Evolutionary conservation across 92 coral and sea anemone genomes (phyloP).

Genomic region (Pocillopora meandrina): DNA sequence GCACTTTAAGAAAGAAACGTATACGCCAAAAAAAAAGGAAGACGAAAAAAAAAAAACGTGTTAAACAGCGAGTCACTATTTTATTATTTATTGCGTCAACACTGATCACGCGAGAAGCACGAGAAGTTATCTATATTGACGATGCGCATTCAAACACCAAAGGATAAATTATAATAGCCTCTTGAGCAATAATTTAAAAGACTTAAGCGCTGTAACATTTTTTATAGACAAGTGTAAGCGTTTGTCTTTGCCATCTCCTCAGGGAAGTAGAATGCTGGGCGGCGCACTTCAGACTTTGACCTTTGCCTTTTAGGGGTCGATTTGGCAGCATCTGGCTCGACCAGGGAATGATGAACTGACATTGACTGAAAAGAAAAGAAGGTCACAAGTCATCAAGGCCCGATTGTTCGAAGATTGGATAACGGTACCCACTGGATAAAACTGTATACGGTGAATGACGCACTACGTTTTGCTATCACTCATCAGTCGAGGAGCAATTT

Average conservation of each 20-base stretch:
- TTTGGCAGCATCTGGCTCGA: constrained; percentile 15
- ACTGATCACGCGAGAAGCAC: background rate
- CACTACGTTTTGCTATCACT: too few species aligned
- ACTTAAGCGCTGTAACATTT: too few species aligned
- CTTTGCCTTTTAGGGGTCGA: constrained; percentile 33
- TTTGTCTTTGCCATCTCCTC: constrained; percentile 51
- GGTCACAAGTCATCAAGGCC: background rate
- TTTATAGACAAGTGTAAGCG: constrained; percentile 62
- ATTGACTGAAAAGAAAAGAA: constrained; percentile 8
- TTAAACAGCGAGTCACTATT: too few species aligned
- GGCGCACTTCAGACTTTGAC: constrained; percentile 70
- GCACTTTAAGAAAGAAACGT: too few species aligned
- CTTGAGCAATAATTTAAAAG: background rate
- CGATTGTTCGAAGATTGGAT: background rate
- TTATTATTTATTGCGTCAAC: too few species aligned
- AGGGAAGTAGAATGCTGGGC: constrained; percentile 69
- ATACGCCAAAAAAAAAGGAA: too few species aligned
- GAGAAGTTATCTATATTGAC: background rate
- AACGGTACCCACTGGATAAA: too few species aligned
- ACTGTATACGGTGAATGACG: too few species aligned
- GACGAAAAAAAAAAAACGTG: too few species aligned
- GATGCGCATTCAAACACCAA: too few species aligned
- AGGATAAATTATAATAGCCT: background rate
- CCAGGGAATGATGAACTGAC: constrained; percentile 25
- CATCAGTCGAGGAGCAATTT: too few species aligned